Evolutionary conservation across 2,113 vertebrate genomes (phyloP).

Genomic region (Aleadryas rufinucha): DNA sequence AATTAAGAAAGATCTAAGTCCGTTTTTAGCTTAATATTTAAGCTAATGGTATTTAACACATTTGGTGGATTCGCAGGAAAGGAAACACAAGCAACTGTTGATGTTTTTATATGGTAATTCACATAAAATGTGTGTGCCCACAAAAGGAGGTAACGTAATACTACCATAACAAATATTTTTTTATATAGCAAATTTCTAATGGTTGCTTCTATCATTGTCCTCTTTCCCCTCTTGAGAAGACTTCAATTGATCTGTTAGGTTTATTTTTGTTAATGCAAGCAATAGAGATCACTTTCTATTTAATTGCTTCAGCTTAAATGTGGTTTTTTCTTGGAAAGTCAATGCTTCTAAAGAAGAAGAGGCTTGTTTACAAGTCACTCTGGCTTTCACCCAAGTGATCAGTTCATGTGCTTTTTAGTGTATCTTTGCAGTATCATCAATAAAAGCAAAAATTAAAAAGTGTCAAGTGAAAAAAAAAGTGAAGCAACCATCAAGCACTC

Average conservation of each 20-base stretch:
- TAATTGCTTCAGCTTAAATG: background rate
- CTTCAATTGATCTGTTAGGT: background rate
- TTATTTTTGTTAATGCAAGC: background rate
- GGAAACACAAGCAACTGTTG: background rate
- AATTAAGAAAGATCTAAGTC: background rate
- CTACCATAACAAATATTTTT: background rate
- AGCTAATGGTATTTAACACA: background rate
- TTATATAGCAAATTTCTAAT: background rate
- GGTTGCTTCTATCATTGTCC: background rate
- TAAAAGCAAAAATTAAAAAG: background rate
- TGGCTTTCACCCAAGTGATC: background rate
- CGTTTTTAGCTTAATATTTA: background rate
- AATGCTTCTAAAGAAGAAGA: background rate
- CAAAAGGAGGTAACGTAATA: background rate
- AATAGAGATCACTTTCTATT: background rate
- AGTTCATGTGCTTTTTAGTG: background rate
- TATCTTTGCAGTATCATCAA: background rate
- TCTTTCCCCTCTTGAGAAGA: background rate
- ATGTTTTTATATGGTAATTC: background rate
- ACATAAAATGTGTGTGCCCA: background rate
- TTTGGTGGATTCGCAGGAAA: background rate
- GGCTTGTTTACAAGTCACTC: background rate
- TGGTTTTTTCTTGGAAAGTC: background rate
- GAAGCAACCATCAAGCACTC: background rate
- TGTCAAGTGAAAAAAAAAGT: background rate